These are phyloP conservation scores for Drosophila lowei DNA, from an alignment of 1,140 invertebrate genomes.

Conservation along the genomic window DNA sequence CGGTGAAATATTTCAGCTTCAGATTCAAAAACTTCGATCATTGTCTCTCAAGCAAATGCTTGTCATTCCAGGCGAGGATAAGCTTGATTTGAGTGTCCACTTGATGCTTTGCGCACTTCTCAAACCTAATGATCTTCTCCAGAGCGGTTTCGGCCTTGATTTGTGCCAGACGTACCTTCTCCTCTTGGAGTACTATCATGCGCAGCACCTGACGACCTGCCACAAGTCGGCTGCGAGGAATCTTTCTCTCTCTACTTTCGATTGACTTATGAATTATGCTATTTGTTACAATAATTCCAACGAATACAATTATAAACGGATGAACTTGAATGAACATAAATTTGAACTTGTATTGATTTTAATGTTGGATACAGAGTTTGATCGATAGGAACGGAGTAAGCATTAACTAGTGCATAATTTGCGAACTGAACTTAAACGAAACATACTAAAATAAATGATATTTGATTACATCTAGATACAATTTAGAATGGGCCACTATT, in stretches of 20 bases:
- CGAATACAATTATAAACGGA: too few species aligned
- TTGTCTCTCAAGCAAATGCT: slow-evolving; percentile 50
- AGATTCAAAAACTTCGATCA: slow-evolving; percentile 43
- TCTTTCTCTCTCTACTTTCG: slow-evolving; percentile 18
- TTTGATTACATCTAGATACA: slow-evolving; percentile 18
- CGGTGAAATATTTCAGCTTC: slow-evolving; percentile 13
- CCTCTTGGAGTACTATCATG: slow-evolving; percentile 40
- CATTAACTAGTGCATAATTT: neutral
- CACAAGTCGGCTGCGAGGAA: slow-evolving; percentile 58
- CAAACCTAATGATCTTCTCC: too few species aligned
- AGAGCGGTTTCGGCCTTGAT: slow-evolving; percentile 57
- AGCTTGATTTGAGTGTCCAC: too few species aligned
- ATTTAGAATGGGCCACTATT: slow-evolving; percentile 34
- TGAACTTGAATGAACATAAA: slow-evolving; percentile 13
- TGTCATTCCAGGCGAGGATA: slow-evolving; percentile 21
- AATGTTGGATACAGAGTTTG: slow-evolving; percentile 9
- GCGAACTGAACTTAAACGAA: slow-evolving; percentile 34
- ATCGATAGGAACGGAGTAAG: slow-evolving; percentile 12
- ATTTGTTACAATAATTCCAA: too few species aligned
- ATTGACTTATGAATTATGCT: too few species aligned
- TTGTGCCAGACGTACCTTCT: slow-evolving; percentile 49
- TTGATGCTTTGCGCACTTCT: slow-evolving; percentile 23
- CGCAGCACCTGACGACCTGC: slow-evolving; percentile 39
- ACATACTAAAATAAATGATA: slow-evolving; percentile 44
- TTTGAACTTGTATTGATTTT: slow-evolving; percentile 11